Evolutionary conservation across 2,113 vertebrate genomes (phyloP).

Genomic region (Sander lucioperca): DNA sequence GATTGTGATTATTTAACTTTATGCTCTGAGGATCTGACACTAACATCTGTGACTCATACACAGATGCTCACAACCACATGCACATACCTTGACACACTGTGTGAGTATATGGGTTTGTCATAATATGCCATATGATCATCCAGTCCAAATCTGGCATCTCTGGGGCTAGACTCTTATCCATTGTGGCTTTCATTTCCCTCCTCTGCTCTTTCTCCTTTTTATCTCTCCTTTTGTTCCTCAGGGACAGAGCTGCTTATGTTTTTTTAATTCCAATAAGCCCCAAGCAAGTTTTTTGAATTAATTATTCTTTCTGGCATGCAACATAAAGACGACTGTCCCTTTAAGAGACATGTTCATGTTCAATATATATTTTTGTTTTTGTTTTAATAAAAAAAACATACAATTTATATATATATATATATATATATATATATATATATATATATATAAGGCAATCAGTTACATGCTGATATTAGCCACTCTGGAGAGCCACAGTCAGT

Average conservation of each 20-base stretch:
- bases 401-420: not conserved
- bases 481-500: not conserved
- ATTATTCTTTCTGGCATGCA: slow-evolving; percentile 41
- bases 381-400: not conserved
- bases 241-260: slow-evolving; percentile 57
- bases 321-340: slow-evolving; percentile 35
- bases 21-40: not conserved
- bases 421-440: no score
- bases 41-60: slow-evolving; percentile 2
- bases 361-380: slow-evolving; percentile 5
- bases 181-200: slow-evolving; percentile 60
- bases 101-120: not conserved
- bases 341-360: slow-evolving; percentile 16
- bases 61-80: not conserved
- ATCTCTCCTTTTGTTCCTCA: slow-evolving; percentile 29
- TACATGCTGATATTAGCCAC: not conserved
- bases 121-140: not conserved
- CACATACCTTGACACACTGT: not conserved
- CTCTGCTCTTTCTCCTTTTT: slow-evolving; percentile 19
- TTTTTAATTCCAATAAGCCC: slow-evolving; percentile 71
- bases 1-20: slow-evolving; percentile 26
- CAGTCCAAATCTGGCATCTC: not conserved
- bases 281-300: slow-evolving; percentile 55
- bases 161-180: not conserved
- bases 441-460: not conserved